phyloP scores from a whole-genome alignment of 2,113 vertebrate species.

The Clarias magur region DNA sequence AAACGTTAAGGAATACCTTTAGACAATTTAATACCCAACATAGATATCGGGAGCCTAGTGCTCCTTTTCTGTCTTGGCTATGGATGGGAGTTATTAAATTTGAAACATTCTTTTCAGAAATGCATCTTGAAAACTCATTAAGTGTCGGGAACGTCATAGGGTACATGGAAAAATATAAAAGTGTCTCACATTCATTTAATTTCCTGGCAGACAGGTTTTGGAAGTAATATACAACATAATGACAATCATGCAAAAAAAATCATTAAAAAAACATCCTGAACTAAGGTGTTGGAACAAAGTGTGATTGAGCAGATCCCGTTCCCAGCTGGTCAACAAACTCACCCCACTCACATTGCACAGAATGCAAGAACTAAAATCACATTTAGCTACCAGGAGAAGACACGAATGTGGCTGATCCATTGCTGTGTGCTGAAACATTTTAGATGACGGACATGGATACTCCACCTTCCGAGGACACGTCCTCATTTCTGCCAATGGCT shows the following conservation, averaged over 20 bases:
- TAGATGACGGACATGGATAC: background rate
- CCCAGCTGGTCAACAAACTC: conserved; percentile 29
- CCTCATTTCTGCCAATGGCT: background rate
- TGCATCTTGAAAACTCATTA: conserved; percentile 70
- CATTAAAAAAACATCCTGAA: conserved; percentile 57
- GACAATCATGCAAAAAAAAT: conserved; percentile 55
- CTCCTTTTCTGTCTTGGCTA: conserved; percentile 42
- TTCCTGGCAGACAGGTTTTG: conserved; percentile 43
- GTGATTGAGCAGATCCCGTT: conserved; percentile 46
- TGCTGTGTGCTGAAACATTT: conserved; percentile 5
- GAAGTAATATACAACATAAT: conserved; percentile 60
- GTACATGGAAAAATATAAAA: conserved; percentile 64
- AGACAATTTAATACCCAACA: conserved; percentile 28
- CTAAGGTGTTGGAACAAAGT: conserved; percentile 47
- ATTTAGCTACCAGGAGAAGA: background rate
- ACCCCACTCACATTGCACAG: background rate
- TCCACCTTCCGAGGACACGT: conserved; percentile 1
- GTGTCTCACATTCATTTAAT: conserved; percentile 31
- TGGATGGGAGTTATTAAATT: conserved; percentile 54
- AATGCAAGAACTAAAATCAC: background rate
- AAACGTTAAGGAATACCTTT: conserved; percentile 12
- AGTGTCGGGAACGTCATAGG: conserved; percentile 51
- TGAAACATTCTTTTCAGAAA: conserved; percentile 45
- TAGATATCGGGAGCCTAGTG: background rate
- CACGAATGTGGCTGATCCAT: background rate